A percentile compares a stretch with the other conserved stretches of the same genome.
Conservation (phyloP, 2,113 vertebrate species). For the Oostethus manadensis region DNA sequence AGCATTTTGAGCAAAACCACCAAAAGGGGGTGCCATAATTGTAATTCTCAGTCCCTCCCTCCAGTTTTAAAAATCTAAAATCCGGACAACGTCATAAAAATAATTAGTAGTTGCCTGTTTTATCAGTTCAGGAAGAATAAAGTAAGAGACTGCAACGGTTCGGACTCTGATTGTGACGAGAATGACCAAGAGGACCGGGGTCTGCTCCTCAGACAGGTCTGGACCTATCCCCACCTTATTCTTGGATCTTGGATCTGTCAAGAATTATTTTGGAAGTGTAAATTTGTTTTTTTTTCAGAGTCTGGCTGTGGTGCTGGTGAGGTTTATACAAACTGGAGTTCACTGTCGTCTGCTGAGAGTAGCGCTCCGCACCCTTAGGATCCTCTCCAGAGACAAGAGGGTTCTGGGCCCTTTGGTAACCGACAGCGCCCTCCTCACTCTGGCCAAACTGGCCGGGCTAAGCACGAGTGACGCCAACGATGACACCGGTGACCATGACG, state of each 20-base stretch:
- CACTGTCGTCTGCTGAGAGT: slow-evolving; percentile 44
- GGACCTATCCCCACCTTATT: background rate
- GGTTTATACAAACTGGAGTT: slow-evolving; percentile 48
- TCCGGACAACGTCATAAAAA: background rate
- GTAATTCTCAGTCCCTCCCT: too few species aligned
- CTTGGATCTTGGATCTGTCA: background rate
- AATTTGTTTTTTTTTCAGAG: slow-evolving; percentile 40
- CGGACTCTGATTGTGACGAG: slow-evolving; percentile 66
- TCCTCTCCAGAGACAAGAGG: slow-evolving; percentile 68
- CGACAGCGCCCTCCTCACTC: slow-evolving; percentile 52
- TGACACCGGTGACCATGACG: slow-evolving; percentile 33
- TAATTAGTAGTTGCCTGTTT: background rate
- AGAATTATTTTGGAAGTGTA: background rate
- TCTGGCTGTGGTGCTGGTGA: slow-evolving; percentile 55
- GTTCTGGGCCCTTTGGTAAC: slow-evolving; percentile 61
- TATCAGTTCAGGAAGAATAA: slow-evolving; percentile 70
- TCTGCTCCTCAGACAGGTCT: slow-evolving; percentile 67
- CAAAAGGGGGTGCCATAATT: too few species aligned
- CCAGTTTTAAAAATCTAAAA: too few species aligned
- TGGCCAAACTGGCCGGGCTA: slow-evolving; percentile 59
- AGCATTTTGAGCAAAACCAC: too few species aligned
- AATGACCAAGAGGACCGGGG: slow-evolving; percentile 51
- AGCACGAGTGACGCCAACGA: slow-evolving; percentile 26
- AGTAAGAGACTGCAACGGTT: slow-evolving; percentile 52
- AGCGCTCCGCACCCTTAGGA: slow-evolving; percentile 57